A percentile compares a stretch with the other conserved stretches of the same genome.
Conservation (phyloP, 2,888 invertebrate species). For the Pachydiplax longipennis region DNA sequence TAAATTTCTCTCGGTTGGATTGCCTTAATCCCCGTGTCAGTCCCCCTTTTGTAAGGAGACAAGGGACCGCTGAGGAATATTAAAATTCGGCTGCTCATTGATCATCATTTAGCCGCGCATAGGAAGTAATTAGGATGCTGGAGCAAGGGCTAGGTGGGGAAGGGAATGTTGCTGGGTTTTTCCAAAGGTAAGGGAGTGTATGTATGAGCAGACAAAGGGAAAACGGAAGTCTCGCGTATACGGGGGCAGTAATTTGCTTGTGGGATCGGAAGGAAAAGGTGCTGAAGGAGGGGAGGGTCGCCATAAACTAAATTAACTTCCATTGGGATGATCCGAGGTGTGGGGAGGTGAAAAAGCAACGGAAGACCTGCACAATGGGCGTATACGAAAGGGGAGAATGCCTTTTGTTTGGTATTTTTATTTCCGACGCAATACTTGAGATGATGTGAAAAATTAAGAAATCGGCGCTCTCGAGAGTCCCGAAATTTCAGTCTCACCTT, state of each 20-base stretch:
- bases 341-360: background rate
- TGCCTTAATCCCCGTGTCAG: background rate
- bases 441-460: too few species aligned
- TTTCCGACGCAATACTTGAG: background rate
- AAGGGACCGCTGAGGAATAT: constrained; percentile 16
- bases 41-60: background rate
- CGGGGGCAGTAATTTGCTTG: constrained; percentile 25
- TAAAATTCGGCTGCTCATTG: constrained; percentile 38
- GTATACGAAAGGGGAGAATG: background rate
- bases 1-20: constrained; percentile 2
- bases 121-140: constrained; percentile 43
- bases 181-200: background rate
- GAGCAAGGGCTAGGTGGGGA: background rate
- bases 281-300: background rate
- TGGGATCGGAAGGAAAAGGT: background rate
- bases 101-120: constrained; percentile 41
- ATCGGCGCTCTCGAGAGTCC: too few species aligned
- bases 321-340: background rate
- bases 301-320: background rate
- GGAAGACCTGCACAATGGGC: background rate
- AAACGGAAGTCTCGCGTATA: constrained; percentile 29
- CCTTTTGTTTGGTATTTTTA: background rate
- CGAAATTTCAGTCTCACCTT: too few species aligned
- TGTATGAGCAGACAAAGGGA: background rate
- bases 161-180: background rate